Conservation (phyloP, 2,797 vertebrate genomes). For the Diplodus puntazzo region DNA sequence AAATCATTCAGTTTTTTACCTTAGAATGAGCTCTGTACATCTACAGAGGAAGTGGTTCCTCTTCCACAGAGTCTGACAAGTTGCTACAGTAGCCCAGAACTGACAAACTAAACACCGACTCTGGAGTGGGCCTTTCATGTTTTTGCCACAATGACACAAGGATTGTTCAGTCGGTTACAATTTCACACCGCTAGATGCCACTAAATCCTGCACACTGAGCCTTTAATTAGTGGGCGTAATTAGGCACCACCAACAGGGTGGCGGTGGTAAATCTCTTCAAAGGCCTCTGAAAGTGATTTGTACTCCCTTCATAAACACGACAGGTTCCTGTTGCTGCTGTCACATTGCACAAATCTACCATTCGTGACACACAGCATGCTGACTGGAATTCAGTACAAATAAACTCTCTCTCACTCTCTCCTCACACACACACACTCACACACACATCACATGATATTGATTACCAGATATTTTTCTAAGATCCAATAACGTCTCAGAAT, state of each 20-base stretch:
- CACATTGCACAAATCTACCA: constrained; percentile 76
- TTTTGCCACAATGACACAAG: too few relatives aligned
- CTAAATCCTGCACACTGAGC: too few relatives aligned
- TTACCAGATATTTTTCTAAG: constrained; percentile 17
- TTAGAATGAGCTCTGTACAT: too few relatives aligned
- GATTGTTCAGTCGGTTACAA: too few relatives aligned
- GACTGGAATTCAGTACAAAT: constrained; percentile 55
- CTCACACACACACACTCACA: neutral
- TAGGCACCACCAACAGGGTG: constrained; percentile 33
- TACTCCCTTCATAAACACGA: constrained; percentile 41
- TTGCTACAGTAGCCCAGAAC: too few relatives aligned
- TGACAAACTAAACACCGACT: too few relatives aligned
- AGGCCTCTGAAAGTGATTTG: constrained; percentile 40
- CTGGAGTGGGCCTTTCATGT: too few relatives aligned
- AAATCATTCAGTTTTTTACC: too few relatives aligned
- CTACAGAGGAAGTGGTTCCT: too few relatives aligned
- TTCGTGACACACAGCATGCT: constrained; percentile 76
- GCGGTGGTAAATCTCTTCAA: constrained; percentile 42
- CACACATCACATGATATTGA: constrained; percentile 44
- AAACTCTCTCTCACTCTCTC: constrained; percentile 9
- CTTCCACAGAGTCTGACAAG: too few relatives aligned
- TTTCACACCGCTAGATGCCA: too few relatives aligned
- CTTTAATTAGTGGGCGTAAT: constrained; percentile 13
- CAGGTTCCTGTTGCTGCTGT: constrained; percentile 66
- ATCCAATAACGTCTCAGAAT: constrained; percentile 18